Evolutionary conservation across 2,797 vertebrate species (phyloP).

Genomic region (Acestrorhynchus altus): DNA sequence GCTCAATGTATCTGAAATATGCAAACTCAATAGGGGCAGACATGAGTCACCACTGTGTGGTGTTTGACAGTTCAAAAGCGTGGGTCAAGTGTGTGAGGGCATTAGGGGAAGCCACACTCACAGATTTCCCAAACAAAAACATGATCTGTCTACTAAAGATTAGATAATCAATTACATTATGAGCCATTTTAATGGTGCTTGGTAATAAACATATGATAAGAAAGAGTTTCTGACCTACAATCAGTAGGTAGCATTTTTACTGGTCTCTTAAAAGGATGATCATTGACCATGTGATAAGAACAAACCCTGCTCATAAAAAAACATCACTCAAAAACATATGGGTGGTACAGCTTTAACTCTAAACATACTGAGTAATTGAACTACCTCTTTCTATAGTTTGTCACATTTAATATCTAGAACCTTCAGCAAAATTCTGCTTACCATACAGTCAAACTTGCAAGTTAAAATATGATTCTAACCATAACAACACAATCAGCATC

Average conservation of each 20-base stretch:
- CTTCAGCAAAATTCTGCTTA: not conserved
- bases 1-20: not conserved
- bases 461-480: not conserved
- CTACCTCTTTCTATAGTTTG: not conserved
- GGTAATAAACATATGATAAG: not conserved
- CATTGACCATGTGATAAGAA: not conserved
- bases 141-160: not conserved
- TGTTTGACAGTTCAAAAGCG: not conserved
- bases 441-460: not conserved
- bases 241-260: not conserved
- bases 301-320: not conserved
- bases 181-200: not conserved
- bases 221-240: not conserved
- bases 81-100: not conserved
- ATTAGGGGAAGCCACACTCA: constrained; percentile 2
- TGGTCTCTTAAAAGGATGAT: not conserved
- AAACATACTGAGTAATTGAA: not conserved
- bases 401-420: not conserved
- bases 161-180: not conserved
- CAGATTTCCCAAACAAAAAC: constrained; percentile 5
- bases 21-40: not conserved
- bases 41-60: constrained; percentile 5
- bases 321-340: not conserved
- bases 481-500: not conserved
- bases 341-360: not conserved